These are phyloP conservation scores for Thelaira solivaga DNA, from an alignment of 2,888 invertebrate genomes.

Conservation along the genomic window DNA sequence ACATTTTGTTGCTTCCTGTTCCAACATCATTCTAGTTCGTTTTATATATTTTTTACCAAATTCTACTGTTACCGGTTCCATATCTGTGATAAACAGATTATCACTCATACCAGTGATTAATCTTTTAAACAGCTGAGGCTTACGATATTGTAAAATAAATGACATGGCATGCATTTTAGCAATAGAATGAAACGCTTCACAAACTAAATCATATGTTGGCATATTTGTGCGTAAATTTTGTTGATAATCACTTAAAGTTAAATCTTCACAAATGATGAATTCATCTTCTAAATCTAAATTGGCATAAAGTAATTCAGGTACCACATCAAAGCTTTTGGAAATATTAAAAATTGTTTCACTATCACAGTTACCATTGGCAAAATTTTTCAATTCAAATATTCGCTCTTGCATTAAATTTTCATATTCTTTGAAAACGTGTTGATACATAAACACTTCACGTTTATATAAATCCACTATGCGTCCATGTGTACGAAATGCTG, in stretches of 20 bases:
- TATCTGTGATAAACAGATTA: constrained; percentile 67
- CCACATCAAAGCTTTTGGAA: constrained; percentile 52
- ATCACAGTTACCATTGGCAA: neutral
- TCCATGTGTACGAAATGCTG: constrained; percentile 69
- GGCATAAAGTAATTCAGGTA: constrained; percentile 66
- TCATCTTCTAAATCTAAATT: constrained; percentile 67
- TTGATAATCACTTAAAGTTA: constrained; percentile 63
- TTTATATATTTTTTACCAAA: constrained; percentile 70
- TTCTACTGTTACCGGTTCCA: constrained; percentile 68
- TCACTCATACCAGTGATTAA: constrained; percentile 66
- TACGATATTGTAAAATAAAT: constrained; percentile 73
- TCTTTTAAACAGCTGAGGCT: constrained; percentile 63
- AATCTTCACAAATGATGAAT: constrained; percentile 71
- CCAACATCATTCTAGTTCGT: constrained; percentile 66
- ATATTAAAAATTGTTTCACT: neutral
- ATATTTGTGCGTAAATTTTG: constrained; percentile 72
- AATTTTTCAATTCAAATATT: neutral
- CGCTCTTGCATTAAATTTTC: constrained; percentile 12
- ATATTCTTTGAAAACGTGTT: constrained; percentile 67
- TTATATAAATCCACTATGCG: constrained; percentile 69
- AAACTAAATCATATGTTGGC: constrained; percentile 75
- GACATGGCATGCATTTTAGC: constrained; percentile 78
- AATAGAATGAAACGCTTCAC: constrained; percentile 75
- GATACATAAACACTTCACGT: constrained; percentile 71
- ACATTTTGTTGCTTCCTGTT: constrained; percentile 61